phyloP scores from a whole-genome alignment of 1,140 invertebrate species.

The Potamilus streckersoni region DNA sequence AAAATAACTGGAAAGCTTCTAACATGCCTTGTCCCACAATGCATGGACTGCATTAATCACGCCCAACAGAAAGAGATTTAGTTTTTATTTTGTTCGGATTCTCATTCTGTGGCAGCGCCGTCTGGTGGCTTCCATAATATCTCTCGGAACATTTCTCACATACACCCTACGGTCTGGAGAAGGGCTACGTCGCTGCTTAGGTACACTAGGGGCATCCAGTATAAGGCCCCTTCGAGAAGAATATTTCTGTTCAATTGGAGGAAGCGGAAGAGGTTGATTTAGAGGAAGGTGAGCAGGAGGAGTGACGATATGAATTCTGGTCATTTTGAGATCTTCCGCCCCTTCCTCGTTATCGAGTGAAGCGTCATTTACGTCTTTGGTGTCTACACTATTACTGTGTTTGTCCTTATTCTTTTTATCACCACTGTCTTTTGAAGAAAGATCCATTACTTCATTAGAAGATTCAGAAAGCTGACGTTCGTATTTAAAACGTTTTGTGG shows the following conservation, averaged over 20 bases:
- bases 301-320: slow-evolving; percentile 59
- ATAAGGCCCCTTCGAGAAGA: slow-evolving; percentile 58
- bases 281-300: slow-evolving; percentile 42
- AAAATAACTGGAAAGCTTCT: neutral
- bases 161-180: slow-evolving; percentile 58
- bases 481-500: slow-evolving; percentile 12
- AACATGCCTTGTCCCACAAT: neutral
- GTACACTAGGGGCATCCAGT: slow-evolving; percentile 58
- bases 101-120: slow-evolving; percentile 48
- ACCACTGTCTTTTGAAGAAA: slow-evolving; percentile 5
- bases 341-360: slow-evolving; percentile 20
- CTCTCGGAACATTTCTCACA: slow-evolving; percentile 53
- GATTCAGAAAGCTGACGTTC: too few relatives aligned
- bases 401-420: neutral
- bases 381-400: slow-evolving; percentile 7
- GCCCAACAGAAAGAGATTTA: neutral
- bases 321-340: slow-evolving; percentile 32
- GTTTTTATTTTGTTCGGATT: slow-evolving; percentile 49
- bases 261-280: slow-evolving; percentile 50
- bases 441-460: too few relatives aligned
- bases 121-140: slow-evolving; percentile 54
- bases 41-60: neutral
- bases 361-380: neutral
- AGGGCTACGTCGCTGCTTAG: slow-evolving; percentile 48
- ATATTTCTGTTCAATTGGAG: slow-evolving; percentile 55